Base-by-base conservation (phyloP, 2,797 vertebrate species). In the Denticeps clupeoides region DNA sequence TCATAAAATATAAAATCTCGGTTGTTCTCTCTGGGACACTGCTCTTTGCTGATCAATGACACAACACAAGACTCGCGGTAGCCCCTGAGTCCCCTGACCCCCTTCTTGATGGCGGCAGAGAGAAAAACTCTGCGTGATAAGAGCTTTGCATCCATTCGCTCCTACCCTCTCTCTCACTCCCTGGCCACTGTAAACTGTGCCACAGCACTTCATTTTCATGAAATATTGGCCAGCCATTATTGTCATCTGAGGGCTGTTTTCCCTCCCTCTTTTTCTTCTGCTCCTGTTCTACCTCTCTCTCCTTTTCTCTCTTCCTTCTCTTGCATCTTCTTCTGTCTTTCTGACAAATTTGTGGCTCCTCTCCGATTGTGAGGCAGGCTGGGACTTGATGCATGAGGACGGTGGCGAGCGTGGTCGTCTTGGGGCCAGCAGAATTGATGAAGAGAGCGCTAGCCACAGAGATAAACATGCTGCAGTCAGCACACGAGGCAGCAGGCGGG, bases 151-250 rank as follows among this genome's bases (percentile, higher is more conserved):
- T 67, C 64, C 67, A 57, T 68, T 70, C 53, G 50, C 67, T 62
- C 25, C 32, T 15, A 15, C 7, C 15, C 46, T 22, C 10, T 16
- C 38, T 32, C 10, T 45, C 41, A 28, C 28, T 80, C 82, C 79
- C 66, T 54, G 65, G 76, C 75, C 79, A 71, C 63, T 58, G 81
- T 87, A 89, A 91, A 85, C 86, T 85, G 77, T 84, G 85, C 82
- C 84, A 79, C 55, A 67, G 78, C 83, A 84, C 87, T 93, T 89
- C 79, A 88, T 93, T 91, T 89, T 82, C 80, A 86, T 95, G 91
- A 96, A 90, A 88, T 89, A 95, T 88, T 73, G 80, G 74, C 67
- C 60, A 1, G 60, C 69, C 79, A 82, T 87, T 85, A 86, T 82
- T 89, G 87, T 93, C 90, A 89, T 76, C 69, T 58, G 78, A 78